Base-by-base conservation (phyloP, 2,888 invertebrate genomes). In the Drosophila infuscata region DNA sequence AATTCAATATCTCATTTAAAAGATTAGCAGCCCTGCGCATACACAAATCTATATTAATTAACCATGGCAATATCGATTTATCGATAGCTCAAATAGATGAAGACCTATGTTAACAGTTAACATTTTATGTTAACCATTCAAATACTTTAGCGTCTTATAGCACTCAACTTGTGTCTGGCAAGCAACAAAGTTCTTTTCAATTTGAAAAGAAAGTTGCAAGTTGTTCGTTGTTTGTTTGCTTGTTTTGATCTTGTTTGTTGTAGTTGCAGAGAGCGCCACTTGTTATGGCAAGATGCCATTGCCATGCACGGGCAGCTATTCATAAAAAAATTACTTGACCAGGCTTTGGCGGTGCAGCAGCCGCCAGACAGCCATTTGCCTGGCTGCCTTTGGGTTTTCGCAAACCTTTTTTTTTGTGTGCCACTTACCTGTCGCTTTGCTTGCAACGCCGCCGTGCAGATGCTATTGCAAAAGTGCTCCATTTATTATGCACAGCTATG, bases 401-500 rank as follows among this genome's bases (percentile, higher is more conserved):
- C 20, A 49, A 74, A 81, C 67, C 79, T 73, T 81, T 79, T 81
- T 43, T 56, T 56, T 36, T 76, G 79, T 81, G 46, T 70, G 67
- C 67, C 80, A 77, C 73, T 76, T 83, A 77, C 48, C 66, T 81
- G 70, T 77, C 87, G 78, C 74, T 81, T 89, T 89, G 82, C 88
- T 75, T 87, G 74, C 71, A 68, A 41, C 12, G 48, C 51, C 59
- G 54, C 49, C 25, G 46, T 29, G 46, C 76, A 78, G 25, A 25
- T 59, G 54, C 49, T 25, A 51, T 32, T 41, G 67, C 75, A 52
- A 76, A 81, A 81, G 77, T 85, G 89, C 85, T 85, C 85, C 85
- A 85, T 85, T 85, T 85, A 89, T 85, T 85, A 85, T 89, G 80
- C 74, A 73, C 83, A 60, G 84, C 64, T 86, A 83, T 70, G 69